These are phyloP conservation scores for Catocala fraxini DNA, from an alignment of 2,888 invertebrate species.

Conservation along the genomic window DNA sequence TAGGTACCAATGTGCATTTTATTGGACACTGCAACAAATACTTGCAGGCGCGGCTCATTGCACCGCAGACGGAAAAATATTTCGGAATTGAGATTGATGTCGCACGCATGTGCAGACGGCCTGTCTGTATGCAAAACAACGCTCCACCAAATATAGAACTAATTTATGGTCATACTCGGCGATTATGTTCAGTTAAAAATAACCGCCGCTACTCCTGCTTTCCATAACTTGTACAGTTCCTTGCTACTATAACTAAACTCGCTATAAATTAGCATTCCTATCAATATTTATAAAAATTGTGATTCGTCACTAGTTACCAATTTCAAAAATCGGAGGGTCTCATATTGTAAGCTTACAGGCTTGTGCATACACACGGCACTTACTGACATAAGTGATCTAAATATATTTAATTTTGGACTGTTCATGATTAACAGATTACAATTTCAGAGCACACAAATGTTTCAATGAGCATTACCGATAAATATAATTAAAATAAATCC, in stretches of 20 bases:
- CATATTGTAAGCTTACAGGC: too few relatives aligned
- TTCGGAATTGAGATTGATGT: conserved; percentile 87
- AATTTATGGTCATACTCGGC: conserved; percentile 86
- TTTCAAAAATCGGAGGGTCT: too few relatives aligned
- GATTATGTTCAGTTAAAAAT: conserved; percentile 84
- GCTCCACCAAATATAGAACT: conserved; percentile 84
- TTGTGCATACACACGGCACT: too few relatives aligned
- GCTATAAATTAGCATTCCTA: conserved; percentile 1
- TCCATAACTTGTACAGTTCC: conserved; percentile 74
- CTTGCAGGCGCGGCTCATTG: conserved; percentile 44
- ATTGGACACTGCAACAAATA: conserved; percentile 39
- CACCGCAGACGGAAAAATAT: conserved; percentile 84
- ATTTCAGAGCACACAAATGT: conserved; percentile 44
- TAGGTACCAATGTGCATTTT: conserved; percentile 32
- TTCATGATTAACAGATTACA: conserved; percentile 15
- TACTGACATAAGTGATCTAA: too few relatives aligned
- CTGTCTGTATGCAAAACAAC: conserved; percentile 85
- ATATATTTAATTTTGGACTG: too few relatives aligned
- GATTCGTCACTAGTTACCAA: too few relatives aligned
- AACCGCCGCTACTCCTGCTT: conserved; percentile 74
- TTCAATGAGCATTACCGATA: conserved; percentile 72
- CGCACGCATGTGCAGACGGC: conserved; percentile 87
- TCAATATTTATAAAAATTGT: neutral
- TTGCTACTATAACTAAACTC: conserved; percentile 49
- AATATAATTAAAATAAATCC: conserved; percentile 87